These are phyloP conservation scores for Melipona beecheii DNA, from an alignment of 2,888 invertebrate genomes.

Conservation along the genomic window DNA sequence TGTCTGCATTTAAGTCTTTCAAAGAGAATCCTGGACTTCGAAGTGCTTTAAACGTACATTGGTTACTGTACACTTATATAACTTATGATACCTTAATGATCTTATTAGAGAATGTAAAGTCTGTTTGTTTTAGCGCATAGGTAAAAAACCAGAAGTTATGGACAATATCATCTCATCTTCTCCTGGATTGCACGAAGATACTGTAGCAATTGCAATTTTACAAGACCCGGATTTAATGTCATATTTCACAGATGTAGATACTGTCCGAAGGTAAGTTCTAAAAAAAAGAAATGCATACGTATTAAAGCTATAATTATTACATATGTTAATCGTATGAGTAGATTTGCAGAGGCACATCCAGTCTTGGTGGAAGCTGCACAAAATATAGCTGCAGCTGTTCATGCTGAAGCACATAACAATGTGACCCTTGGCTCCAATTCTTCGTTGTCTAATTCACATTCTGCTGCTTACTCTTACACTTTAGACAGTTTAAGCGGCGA, in stretches of 20 bases:
- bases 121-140: constrained; percentile 75
- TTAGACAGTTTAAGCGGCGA: constrained; percentile 86
- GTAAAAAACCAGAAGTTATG: constrained; percentile 85
- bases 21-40: constrained; percentile 87
- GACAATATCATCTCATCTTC: constrained; percentile 90
- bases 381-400: constrained; percentile 87
- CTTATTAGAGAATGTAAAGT: background rate
- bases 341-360: constrained; percentile 89
- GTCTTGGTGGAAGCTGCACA: constrained; percentile 89
- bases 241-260: constrained; percentile 88
- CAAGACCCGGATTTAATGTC: constrained; percentile 91
- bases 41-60: constrained; percentile 88
- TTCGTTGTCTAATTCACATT: constrained; percentile 73
- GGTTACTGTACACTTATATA: constrained; percentile 10
- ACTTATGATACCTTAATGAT: background rate
- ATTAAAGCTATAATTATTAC: constrained; percentile 3
- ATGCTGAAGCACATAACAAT: constrained; percentile 82
- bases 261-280: constrained; percentile 73
- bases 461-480: constrained; percentile 85
- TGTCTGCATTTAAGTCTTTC: constrained; percentile 87
- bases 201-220: constrained; percentile 90
- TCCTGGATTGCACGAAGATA: constrained; percentile 89
- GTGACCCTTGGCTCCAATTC: constrained; percentile 70
- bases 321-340: constrained; percentile 66
- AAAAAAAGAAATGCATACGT: background rate